Evolutionary conservation across 2,113 vertebrate species (phyloP).

Genomic region (Orthonyx spaldingii): DNA sequence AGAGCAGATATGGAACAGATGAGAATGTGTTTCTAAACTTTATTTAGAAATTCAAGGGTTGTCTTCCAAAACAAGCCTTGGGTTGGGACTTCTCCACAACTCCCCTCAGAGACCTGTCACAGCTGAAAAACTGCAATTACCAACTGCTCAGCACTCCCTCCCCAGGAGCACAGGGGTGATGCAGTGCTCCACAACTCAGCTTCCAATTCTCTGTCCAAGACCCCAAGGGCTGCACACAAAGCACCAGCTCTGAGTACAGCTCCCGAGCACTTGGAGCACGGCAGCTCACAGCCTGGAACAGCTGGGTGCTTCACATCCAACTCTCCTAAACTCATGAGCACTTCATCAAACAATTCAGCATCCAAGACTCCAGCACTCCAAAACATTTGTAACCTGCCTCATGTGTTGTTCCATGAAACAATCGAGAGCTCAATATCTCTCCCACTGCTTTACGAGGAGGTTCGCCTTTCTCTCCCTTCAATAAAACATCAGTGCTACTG

Average conservation of each 20-base stretch:
- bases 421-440: neutral
- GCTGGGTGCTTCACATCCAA: neutral
- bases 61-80: neutral
- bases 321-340: neutral
- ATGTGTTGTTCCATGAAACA: neutral
- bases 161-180: neutral
- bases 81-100: neutral
- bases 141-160: neutral
- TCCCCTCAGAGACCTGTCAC: neutral
- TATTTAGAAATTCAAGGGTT: neutral
- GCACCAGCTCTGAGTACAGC: neutral
- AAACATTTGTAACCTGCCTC: neutral
- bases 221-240: neutral
- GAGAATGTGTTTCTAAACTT: neutral
- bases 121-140: neutral
- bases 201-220: neutral
- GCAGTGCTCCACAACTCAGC: neutral
- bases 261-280: neutral
- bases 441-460: neutral
- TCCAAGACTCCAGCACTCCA: neutral
- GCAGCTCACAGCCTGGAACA: neutral
- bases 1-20: neutral
- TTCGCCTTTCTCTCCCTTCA: neutral
- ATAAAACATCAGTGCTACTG: neutral
- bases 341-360: neutral